Percentiles rank a stretch among this genome's conserved stretches.
Evolutionary conservation across 2,888 invertebrate species (phyloP).

Genomic region (Aphodius sticticus): DNA sequence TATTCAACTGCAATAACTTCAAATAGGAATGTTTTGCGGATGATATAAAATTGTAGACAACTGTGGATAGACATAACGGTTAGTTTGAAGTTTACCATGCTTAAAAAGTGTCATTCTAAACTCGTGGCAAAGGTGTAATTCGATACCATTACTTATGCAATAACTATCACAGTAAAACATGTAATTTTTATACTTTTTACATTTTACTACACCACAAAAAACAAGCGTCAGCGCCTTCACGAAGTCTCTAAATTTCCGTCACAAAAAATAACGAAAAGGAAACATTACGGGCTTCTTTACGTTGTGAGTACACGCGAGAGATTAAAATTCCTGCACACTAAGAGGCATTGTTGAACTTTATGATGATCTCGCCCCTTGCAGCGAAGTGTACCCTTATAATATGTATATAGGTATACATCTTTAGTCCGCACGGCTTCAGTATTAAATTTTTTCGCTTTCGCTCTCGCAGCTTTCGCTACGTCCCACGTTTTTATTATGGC

Average conservation of each 20-base stretch:
- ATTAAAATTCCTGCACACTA: conserved; percentile 34
- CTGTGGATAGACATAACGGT: no score
- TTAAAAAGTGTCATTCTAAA: no score
- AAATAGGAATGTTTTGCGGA: no score
- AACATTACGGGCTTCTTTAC: no score
- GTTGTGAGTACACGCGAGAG: not conserved
- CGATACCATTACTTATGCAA: no score
- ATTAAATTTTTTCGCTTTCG: conserved; percentile 18
- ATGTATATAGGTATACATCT: conserved; percentile 4
- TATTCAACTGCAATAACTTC: no score
- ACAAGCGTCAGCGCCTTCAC: not conserved
- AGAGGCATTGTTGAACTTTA: conserved; percentile 34
- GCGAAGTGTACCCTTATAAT: conserved; percentile 17
- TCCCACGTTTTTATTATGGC: conserved; percentile 38
- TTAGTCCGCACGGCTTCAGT: conserved; percentile 11
- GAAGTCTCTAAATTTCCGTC: not conserved
- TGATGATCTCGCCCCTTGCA: conserved; percentile 26
- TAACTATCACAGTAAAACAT: no score
- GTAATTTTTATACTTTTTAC: no score
- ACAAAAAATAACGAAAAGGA: not conserved
- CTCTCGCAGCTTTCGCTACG: conserved; percentile 17
- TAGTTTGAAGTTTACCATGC: no score
- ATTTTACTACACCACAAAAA: no score
- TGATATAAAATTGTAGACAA: no score
- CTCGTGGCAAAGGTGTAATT: no score